Conservation (phyloP, 2,888 invertebrate genomes). For the Candidula unifasciata region DNA sequence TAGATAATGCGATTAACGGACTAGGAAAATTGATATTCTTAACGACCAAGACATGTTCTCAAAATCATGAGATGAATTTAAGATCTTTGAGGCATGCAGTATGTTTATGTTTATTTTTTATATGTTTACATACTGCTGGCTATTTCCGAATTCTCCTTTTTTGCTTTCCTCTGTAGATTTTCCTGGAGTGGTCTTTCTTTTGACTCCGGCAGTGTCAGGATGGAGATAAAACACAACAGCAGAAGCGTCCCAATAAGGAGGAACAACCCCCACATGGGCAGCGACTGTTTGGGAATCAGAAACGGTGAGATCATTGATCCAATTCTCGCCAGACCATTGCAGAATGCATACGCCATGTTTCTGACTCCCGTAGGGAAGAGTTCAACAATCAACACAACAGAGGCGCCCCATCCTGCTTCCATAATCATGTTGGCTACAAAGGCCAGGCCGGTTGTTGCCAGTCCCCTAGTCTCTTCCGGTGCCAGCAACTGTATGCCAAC, state of each 20-base stretch:
- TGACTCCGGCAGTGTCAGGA: neutral
- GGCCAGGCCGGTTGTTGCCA: neutral
- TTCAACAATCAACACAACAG: neutral
- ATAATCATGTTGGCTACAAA: neutral
- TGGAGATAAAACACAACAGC: neutral
- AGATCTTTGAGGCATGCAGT: no score
- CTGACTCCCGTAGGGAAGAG: constrained; percentile 9
- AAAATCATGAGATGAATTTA: no score
- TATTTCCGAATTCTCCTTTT: no score
- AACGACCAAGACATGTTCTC: no score
- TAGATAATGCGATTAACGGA: no score
- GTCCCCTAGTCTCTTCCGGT: neutral
- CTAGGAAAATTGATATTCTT: no score
- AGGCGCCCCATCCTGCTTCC: neutral
- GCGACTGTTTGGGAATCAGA: neutral
- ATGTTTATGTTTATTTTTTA: no score
- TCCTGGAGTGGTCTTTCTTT: neutral
- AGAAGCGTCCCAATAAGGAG: neutral
- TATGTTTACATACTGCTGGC: no score
- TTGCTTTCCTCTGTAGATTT: neutral
- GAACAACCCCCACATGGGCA: neutral
- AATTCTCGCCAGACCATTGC: neutral
- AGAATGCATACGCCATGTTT: neutral
- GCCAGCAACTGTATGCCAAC: constrained; percentile 3
- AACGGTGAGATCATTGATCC: neutral